Percentiles rank a stretch among this genome's conserved stretches.
These are phyloP conservation scores for Calephelis virginiensis DNA, from an alignment of 1,140 invertebrate genomes.

Conservation along the genomic window DNA sequence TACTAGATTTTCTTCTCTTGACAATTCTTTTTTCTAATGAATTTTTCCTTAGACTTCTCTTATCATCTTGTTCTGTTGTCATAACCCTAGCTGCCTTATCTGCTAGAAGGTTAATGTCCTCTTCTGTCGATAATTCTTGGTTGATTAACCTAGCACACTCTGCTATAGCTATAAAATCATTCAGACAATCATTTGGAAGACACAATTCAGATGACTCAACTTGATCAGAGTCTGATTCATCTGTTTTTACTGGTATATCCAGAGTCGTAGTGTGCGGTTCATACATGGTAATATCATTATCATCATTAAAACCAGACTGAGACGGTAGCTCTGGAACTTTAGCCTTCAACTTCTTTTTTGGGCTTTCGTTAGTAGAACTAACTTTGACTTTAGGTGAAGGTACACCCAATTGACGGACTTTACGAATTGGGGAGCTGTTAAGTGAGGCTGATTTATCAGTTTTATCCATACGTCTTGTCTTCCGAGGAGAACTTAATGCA, in stretches of 20 bases:
- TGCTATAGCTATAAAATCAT: conserved; percentile 70
- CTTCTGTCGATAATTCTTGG: conserved; percentile 47
- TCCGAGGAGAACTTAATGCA: conserved; percentile 62
- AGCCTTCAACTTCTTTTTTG: conserved; percentile 60
- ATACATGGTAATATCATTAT: conserved; percentile 75
- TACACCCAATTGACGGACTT: conserved; percentile 68
- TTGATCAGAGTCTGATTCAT: conserved; percentile 71
- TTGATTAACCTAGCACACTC: conserved; percentile 60
- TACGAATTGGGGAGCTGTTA: conserved; percentile 73
- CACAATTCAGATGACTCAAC: conserved; percentile 66
- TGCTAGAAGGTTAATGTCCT: conserved; percentile 63
- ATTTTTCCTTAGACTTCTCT: conserved; percentile 42
- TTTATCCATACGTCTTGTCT: conserved; percentile 71
- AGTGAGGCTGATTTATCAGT: conserved; percentile 68
- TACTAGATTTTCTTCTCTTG: conserved; percentile 62
- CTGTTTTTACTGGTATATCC: conserved; percentile 56
- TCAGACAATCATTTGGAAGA: conserved; percentile 70
- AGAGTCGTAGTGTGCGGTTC: conserved; percentile 69
- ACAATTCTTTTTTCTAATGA: conserved; percentile 48
- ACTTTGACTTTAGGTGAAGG: conserved; percentile 54
- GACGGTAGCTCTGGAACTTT: conserved; percentile 49
- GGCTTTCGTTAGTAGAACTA: conserved; percentile 60
- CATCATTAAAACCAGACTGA: conserved; percentile 49
- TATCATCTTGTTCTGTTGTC: conserved; percentile 62
- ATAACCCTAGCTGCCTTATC: conserved; percentile 68